Evolutionary conservation across 2,888 invertebrate genomes (phyloP), one percentile per base, ranked within the genome.

Genomic region (Apodemia mormo): DNA sequence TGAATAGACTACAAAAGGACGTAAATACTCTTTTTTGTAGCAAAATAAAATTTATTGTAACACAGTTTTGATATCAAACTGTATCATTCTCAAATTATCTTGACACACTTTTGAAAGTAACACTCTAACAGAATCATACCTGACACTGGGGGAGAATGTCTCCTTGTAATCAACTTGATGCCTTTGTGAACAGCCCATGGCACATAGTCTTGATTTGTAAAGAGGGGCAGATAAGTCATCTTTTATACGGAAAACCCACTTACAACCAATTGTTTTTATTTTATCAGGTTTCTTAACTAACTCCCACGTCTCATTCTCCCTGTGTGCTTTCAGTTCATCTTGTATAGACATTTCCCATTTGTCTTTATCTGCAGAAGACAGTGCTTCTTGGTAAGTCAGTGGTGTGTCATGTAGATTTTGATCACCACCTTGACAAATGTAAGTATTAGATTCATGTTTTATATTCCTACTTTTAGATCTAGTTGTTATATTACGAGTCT

Each of bases 51-150:
- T n/a, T n/a, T n/a, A n/a, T n/a, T n/a, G n/a, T n/a, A n/a, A n/a
- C n/a, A n/a, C 78, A 65, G 77, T 77, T 70, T 74, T 76, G 2
- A 77, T 30, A 69, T 77, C 77, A 70, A 78, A 76, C 45, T 79
- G 77, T 1, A 70, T 37, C 10, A 78, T 73, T 10, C 75, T 8
- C 1, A 74, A 30, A 14, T 75, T 68, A 70, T 76, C 29, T 67
- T 75, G 74, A 67, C 68, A 72, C 14, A 72, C 76, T 65, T 71
- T 67, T 54, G 75, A 74, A 49, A 77, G 68, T 61, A 77, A 58
- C 14, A 76, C 43, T 56, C 74, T 40, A 4, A 78, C 49, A 0
- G 77, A 76, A 45, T 77, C 76, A 73, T 76, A 78, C 58, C 77
- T 76, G 0, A 76, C 75, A 6, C 76, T 76, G 5, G 76, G 77